A percentile compares a stretch with the other conserved stretches of the same genome.
These are phyloP conservation scores for Drosophila mettleri DNA, from an alignment of 2,888 invertebrate species.

Conservation along the genomic window DNA sequence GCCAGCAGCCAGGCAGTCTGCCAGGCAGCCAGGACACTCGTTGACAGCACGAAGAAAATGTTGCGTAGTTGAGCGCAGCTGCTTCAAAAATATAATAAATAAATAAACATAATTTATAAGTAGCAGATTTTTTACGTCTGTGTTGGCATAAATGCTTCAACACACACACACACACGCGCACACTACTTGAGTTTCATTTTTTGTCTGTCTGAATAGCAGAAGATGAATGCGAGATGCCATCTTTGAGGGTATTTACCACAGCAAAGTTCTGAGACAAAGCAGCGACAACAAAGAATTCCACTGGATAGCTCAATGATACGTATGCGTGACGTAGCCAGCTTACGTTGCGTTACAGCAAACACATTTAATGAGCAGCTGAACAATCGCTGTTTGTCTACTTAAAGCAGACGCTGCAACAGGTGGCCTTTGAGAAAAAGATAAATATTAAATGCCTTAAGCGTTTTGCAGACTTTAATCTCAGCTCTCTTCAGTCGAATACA, in stretches of 20 bases:
- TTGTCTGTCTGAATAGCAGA: constrained; percentile 40
- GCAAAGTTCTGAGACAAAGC: constrained; percentile 56
- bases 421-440: constrained; percentile 1
- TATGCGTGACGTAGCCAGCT: constrained; percentile 11
- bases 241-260: constrained; percentile 61
- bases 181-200: constrained; percentile 19
- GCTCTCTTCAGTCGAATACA: not conserved
- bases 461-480: not conserved
- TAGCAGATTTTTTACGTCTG: constrained; percentile 78
- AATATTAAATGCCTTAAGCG: not conserved
- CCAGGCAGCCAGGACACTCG: constrained; percentile 42
- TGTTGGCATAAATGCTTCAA: constrained; percentile 72
- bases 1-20: constrained; percentile 10
- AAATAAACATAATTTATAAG: constrained; percentile 81
- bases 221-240: constrained; percentile 67
- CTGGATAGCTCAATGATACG: constrained; percentile 39
- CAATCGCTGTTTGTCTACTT: not conserved
- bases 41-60: constrained; percentile 64
- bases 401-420: constrained; percentile 35
- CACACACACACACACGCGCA: constrained; percentile 28
- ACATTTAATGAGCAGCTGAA: not conserved
- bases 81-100: constrained; percentile 79
- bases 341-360: constrained; percentile 6
- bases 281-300: constrained; percentile 43
- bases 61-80: constrained; percentile 75